phyloP scores from a whole-genome alignment of 2,113 vertebrate genomes.

The Andinoacara biseriatus region DNA sequence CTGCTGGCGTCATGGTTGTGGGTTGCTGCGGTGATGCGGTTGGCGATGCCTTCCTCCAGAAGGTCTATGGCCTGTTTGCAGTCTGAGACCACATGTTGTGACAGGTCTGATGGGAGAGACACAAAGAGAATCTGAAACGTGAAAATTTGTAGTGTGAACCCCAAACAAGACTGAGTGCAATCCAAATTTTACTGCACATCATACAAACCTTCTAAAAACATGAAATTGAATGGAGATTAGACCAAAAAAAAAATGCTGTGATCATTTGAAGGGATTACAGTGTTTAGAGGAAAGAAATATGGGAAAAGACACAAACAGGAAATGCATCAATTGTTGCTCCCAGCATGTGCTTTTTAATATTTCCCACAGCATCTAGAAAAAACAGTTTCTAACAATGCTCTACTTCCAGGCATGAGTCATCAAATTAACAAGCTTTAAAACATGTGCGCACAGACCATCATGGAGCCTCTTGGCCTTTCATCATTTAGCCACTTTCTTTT shows the following conservation, averaged over 20 bases:
- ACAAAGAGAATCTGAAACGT: background rate
- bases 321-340: slow-evolving; percentile 16
- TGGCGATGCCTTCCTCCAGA: slow-evolving; percentile 93
- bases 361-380: background rate
- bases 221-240: background rate
- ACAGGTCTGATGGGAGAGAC: slow-evolving; percentile 83
- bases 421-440: background rate
- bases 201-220: background rate
- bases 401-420: slow-evolving; percentile 23
- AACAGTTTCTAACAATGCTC: background rate
- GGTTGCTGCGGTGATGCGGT: slow-evolving; percentile 96
- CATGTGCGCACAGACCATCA: background rate
- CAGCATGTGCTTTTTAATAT: background rate
- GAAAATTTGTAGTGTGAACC: background rate
- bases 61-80: slow-evolving; percentile 92
- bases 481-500: background rate
- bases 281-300: background rate
- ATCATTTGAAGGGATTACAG: background rate
- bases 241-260: background rate
- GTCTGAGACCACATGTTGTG: slow-evolving; percentile 92
- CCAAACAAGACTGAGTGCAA: background rate
- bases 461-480: background rate
- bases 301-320: slow-evolving; percentile 34
- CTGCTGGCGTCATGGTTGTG: slow-evolving; percentile 96
- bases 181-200: background rate